Percentiles rank a stretch among this genome's conserved stretches.
Conservation (phyloP, 2,797 vertebrate species). For the Sibirionetta formosa region DNA sequence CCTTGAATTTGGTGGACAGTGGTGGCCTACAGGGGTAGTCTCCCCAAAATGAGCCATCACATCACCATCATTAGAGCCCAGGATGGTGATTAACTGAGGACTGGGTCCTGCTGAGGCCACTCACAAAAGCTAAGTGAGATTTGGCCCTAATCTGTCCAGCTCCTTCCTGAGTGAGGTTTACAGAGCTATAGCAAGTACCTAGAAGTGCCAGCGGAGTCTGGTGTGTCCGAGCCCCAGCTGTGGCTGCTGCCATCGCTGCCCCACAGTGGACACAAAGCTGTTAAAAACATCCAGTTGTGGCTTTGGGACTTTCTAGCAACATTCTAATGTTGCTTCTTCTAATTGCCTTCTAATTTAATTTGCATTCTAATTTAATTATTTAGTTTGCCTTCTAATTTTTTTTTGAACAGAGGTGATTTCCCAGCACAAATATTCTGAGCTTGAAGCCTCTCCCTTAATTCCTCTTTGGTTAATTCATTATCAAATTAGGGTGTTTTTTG, state of each 20-base stretch:
- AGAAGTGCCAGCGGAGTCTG: neutral
- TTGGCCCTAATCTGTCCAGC: neutral
- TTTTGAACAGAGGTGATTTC: neutral
- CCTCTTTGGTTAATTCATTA: neutral
- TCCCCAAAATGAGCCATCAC: neutral
- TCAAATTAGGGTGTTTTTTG: neutral
- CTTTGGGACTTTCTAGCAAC: neutral
- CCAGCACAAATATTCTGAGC: neutral
- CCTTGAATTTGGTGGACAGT: neutral
- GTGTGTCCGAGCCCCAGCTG: rapidly evolving
- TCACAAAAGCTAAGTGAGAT: neutral
- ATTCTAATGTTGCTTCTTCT: neutral
- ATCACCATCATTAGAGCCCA: neutral
- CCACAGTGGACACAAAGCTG: neutral
- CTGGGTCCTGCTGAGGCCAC: neutral
- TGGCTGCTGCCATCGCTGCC: neutral
- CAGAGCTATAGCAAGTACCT: neutral
- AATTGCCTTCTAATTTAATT: neutral
- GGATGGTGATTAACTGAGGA: rapidly evolving
- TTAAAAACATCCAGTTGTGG: neutral
- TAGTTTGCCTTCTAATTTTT: neutral
- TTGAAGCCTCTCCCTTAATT: neutral
- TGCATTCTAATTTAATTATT: neutral
- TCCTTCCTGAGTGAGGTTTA: neutral
- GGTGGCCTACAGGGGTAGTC: neutral